Base-by-base conservation (phyloP, 2,113 vertebrate genomes). In the Eptatretus burgeri region DNA sequence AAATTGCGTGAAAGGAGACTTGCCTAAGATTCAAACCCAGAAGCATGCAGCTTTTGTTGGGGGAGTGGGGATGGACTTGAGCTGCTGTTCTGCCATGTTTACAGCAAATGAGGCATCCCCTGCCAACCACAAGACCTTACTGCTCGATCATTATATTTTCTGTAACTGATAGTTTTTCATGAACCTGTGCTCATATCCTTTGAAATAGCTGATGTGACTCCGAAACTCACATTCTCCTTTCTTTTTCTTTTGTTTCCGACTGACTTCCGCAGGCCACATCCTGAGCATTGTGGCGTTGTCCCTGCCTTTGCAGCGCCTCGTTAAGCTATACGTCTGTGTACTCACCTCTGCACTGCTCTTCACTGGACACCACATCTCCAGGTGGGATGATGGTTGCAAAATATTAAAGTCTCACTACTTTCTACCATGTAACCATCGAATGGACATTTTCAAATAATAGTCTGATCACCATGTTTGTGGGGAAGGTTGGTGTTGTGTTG, bases 271-370 rank as follows among this genome's bases (percentile, higher is more conserved):
- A 85, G 82, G 78, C 72, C 81, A 85, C 51, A 10, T 82, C 65
- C 66, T 78, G 11, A 81, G 80, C 13, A 64, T 74, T 14, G 74
- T 80, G 67, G 69, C 83, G 52, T 67, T 85, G 67, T 51, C 74
- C 51, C 66, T 85, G 60, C 81, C 82, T 0, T 66, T 85, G 68
- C 77, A 74, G 62, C 76, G 75, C 66, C 78, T 85, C 62, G 79
- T 83, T 65, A 78, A 71, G 41, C 72, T 85, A 66, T 85, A 85
- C 71, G 78, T 84, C 63, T 77, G 82, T 50, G 66, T 83, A 64
- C 75, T 85, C 2, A 75, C 76, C 1, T 71, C 67, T 11, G 69
- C 81, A 17, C 77, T 85, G 2, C 75, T 84, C 0, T 79, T 77
- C 62, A 72, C 78, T 67, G 78, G 77, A 49, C 82, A 85, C 70